These are phyloP conservation scores for Chaenogobius annularis DNA, from an alignment of 2,113 vertebrate genomes.

Conservation along the genomic window DNA sequence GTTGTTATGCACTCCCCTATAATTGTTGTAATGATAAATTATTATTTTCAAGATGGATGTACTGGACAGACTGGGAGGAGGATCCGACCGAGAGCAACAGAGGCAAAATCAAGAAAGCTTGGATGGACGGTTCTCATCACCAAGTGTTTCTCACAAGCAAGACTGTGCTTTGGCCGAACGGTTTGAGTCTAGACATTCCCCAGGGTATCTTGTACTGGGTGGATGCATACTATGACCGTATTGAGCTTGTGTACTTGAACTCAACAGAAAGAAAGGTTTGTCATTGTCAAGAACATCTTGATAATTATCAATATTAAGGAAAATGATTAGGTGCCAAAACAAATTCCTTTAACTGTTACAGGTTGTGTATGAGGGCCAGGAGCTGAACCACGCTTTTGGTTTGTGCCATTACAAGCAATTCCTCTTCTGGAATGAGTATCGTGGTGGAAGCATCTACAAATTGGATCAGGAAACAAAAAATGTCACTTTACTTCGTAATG, in stretches of 20 bases:
- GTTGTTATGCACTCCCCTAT: too few species aligned
- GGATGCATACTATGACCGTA: constrained; percentile 96
- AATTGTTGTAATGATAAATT: background rate
- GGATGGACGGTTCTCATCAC: constrained; percentile 95
- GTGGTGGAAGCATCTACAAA: constrained; percentile 92
- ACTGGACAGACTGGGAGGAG: constrained; percentile 99
- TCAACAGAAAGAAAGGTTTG: constrained; percentile 87
- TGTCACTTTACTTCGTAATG: constrained; percentile 88
- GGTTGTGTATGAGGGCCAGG: constrained; percentile 91
- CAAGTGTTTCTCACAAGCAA: constrained; percentile 93
- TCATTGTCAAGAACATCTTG: background rate
- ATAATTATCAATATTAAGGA: background rate
- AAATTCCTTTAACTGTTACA: constrained; percentile 43
- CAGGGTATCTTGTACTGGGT: constrained; percentile 94
- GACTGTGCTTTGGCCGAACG: constrained; percentile 95
- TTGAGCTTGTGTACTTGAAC: constrained; percentile 92
- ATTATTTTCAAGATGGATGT: constrained; percentile 87
- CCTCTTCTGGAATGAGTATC: constrained; percentile 97
- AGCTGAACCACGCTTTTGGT: constrained; percentile 93
- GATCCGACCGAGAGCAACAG: constrained; percentile 95
- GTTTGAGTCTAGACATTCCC: constrained; percentile 92
- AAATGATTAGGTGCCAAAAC: background rate
- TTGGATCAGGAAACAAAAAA: constrained; percentile 84
- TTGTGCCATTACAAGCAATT: constrained; percentile 92
- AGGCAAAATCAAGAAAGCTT: constrained; percentile 93